Evolutionary conservation across 2,797 vertebrate species (phyloP).

Genomic region (Tadarida brasiliensis): DNA sequence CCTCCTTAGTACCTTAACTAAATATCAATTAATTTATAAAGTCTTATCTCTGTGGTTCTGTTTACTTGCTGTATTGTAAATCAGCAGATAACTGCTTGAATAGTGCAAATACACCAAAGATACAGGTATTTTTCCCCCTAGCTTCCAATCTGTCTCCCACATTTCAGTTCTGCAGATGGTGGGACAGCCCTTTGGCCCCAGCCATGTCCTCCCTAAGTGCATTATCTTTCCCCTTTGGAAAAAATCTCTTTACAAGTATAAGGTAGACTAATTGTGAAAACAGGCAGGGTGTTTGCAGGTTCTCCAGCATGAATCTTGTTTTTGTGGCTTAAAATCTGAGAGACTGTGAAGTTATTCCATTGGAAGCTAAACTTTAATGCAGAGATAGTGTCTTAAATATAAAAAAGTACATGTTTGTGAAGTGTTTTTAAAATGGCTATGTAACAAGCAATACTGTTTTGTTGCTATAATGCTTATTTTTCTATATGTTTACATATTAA

Average conservation of each 20-base stretch:
- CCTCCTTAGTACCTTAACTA: background rate
- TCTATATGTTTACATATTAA: slow-evolving; percentile 75
- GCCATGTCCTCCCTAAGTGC: background rate
- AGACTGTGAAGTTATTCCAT: slow-evolving; percentile 55
- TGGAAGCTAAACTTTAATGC: slow-evolving; percentile 35
- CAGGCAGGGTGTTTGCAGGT: background rate
- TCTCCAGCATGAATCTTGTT: slow-evolving; percentile 45
- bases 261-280: background rate
- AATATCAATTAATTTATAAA: slow-evolving; percentile 24
- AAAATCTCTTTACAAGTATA: background rate
- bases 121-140: background rate
- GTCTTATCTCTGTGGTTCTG: background rate
- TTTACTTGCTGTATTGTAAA: background rate
- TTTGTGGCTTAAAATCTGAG: slow-evolving; percentile 53
- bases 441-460: slow-evolving; percentile 42
- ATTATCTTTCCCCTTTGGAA: background rate
- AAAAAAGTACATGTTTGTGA: slow-evolving; percentile 36
- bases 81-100: background rate
- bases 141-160: background rate
- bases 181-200: background rate
- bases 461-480: slow-evolving; percentile 65
- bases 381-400: background rate
- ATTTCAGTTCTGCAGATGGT: background rate
- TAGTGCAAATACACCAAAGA: background rate
- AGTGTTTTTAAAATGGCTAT: slow-evolving; percentile 58